Evolutionary conservation across 1,140 invertebrate genomes (phyloP).

Genomic region (Caligus rogercresseyi): DNA sequence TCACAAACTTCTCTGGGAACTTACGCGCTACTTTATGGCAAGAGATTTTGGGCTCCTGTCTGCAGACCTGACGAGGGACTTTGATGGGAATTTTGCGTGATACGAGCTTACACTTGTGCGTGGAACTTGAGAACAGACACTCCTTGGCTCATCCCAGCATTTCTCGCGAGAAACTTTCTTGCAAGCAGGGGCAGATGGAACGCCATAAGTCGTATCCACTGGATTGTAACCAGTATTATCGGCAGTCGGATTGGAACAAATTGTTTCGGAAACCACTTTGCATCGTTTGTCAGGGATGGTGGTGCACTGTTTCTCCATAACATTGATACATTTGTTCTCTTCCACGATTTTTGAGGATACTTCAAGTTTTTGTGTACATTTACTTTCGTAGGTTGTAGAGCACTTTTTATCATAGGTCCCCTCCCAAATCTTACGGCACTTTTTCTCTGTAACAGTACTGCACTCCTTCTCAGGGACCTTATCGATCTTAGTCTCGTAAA

Average conservation of each 20-base stretch:
- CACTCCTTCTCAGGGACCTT: constrained; percentile 13
- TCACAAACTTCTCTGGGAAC: constrained; percentile 6
- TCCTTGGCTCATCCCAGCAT: background rate
- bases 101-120: background rate
- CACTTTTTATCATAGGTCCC: background rate
- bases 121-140: background rate
- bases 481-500: background rate
- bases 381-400: background rate
- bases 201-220: background rate
- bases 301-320: background rate
- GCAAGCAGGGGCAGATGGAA: background rate
- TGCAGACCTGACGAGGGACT: constrained; percentile 9
- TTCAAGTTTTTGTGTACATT: background rate
- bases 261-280: background rate
- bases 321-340: constrained; percentile 1
- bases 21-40: constrained; percentile 8
- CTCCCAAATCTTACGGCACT: background rate
- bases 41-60: background rate
- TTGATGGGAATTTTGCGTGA: background rate
- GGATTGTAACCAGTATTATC: background rate
- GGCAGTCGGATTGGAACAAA: background rate
- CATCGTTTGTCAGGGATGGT: constrained; percentile 4
- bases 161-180: background rate
- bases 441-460: constrained; percentile 1
- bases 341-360: background rate